Conservation (phyloP, 2,888 invertebrate species). For the Nemotelus nigrinus region DNA sequence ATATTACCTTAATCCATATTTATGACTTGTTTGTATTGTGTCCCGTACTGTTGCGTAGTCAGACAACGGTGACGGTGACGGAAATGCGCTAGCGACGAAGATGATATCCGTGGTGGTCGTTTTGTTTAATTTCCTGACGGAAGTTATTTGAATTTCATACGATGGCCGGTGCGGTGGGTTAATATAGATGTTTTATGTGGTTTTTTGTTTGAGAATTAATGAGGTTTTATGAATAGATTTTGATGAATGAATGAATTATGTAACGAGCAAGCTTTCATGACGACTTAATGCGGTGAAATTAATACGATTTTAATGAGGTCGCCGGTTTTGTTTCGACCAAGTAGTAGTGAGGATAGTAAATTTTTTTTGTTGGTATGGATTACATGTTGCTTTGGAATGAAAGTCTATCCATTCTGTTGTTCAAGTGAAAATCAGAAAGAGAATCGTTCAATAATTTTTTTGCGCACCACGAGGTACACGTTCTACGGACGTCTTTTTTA, state of each 20-base stretch:
- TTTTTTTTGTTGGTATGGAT: too few relatives aligned
- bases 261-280: not conserved
- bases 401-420: too few relatives aligned
- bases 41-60: constrained; percentile 15
- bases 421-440: too few relatives aligned
- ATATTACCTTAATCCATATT: constrained; percentile 33
- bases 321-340: too few relatives aligned
- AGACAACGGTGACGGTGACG: not conserved
- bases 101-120: not conserved
- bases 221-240: not conserved
- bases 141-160: constrained; percentile 34
- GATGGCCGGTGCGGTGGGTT: not conserved
- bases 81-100: not conserved
- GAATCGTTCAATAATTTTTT: too few relatives aligned
- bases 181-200: too few relatives aligned
- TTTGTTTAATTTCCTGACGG: constrained; percentile 41
- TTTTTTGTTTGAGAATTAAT: constrained; percentile 10
- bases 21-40: constrained; percentile 26
- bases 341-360: too few relatives aligned
- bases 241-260: constrained; percentile 23
- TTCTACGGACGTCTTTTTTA: too few relatives aligned
- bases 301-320: too few relatives aligned
- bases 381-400: too few relatives aligned
- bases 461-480: too few relatives aligned
- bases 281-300: too few relatives aligned